These are phyloP conservation scores for Pyrrhia umbra DNA, from an alignment of 2,888 invertebrate genomes.

Conservation along the genomic window DNA sequence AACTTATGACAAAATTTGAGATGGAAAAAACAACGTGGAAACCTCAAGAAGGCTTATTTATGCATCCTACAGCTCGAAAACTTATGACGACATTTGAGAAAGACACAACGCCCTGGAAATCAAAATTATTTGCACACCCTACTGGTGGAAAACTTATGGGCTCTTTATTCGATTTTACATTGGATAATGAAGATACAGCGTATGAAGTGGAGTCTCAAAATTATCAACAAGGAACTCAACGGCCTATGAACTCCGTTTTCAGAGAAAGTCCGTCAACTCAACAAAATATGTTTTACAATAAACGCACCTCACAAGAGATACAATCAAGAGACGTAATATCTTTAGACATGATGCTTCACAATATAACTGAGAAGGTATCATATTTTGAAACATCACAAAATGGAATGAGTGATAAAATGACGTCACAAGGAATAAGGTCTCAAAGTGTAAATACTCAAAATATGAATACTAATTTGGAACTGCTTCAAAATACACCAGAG, in stretches of 20 bases:
- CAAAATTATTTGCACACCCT: neutral
- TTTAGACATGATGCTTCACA: neutral
- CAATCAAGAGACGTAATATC: neutral
- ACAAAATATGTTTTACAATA: neutral
- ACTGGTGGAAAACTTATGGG: neutral
- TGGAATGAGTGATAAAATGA: neutral
- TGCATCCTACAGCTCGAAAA: neutral
- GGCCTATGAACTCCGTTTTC: neutral
- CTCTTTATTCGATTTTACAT: conserved; percentile 1
- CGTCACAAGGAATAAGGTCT: neutral
- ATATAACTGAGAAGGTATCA: neutral
- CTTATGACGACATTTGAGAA: conserved; percentile 3
- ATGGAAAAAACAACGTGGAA: neutral
- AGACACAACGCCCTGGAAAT: neutral
- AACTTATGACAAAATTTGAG: neutral
- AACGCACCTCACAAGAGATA: neutral
- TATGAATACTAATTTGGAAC: neutral
- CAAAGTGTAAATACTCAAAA: neutral
- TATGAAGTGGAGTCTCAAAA: neutral
- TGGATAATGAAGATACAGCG: neutral
- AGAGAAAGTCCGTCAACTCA: neutral
- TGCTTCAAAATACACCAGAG: neutral
- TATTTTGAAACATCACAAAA: neutral
- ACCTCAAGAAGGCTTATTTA: neutral
- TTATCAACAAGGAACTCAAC: neutral